phyloP scores from a whole-genome alignment of 53 echinoderm and acorn worm genomes.

The Zoroaster sp. region DNA sequence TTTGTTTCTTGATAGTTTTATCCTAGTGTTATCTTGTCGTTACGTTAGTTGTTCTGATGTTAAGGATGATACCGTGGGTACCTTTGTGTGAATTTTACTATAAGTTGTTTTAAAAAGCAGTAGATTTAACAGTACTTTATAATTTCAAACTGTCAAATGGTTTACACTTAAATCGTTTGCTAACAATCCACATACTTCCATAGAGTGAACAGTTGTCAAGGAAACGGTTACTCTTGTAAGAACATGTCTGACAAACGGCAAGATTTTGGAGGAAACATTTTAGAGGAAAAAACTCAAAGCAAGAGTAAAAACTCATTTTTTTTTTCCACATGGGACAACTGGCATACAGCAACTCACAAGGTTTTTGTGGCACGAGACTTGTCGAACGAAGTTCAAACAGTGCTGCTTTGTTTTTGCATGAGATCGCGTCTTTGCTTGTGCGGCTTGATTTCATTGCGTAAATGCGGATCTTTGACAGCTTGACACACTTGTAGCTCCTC shows the following conservation, averaged over 20 bases:
- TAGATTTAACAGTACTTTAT: not conserved
- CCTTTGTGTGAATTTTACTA: not conserved
- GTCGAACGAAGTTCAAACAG: not conserved
- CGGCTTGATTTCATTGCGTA: too few relatives aligned
- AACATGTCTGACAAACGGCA: not conserved
- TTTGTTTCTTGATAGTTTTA: not conserved
- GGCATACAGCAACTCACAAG: not conserved
- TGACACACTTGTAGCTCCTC: too few relatives aligned
- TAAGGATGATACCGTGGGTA: not conserved
- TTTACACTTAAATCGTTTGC: not conserved
- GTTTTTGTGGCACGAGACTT: not conserved
- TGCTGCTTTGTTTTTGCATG: too few relatives aligned
- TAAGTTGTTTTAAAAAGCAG: not conserved
- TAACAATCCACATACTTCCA: not conserved
- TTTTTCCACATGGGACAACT: too few relatives aligned
- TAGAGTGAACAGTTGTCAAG: not conserved
- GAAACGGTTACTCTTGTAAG: not conserved
- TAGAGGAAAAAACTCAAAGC: not conserved
- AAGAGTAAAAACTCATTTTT: not conserved
- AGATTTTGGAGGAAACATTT: not conserved
- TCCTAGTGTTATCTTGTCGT: constrained; percentile 29
- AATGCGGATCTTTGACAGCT: too few relatives aligned
- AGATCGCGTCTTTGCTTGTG: too few relatives aligned
- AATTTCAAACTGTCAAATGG: not conserved
- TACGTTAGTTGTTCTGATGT: constrained; percentile 27